phyloP scores from a whole-genome alignment of 2,797 vertebrate genomes.

The Gobio occitaniae region DNA sequence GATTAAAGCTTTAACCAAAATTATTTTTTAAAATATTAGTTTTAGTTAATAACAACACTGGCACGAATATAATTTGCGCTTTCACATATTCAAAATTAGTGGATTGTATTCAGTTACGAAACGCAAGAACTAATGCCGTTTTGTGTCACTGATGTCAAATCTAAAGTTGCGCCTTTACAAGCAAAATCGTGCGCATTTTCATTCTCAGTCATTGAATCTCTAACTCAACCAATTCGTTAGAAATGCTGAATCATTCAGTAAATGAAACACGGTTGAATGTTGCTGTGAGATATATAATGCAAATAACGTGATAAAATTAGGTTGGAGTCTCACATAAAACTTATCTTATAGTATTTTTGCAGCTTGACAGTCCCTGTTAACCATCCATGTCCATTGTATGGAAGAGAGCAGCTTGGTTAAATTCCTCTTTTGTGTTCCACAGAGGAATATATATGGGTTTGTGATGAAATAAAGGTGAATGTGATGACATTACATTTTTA shows the following conservation, averaged over 20 bases:
- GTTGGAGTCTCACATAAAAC: neutral
- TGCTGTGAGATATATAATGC: too few relatives aligned
- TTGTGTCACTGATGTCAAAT: neutral
- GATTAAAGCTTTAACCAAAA: too few relatives aligned
- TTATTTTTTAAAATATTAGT: too few relatives aligned
- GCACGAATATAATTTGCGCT: neutral
- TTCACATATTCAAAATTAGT: neutral
- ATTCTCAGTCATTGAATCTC: too few relatives aligned
- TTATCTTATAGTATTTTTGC: neutral
- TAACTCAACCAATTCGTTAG: too few relatives aligned
- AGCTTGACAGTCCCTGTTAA: neutral
- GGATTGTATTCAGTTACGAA: neutral
- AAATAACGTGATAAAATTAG: neutral
- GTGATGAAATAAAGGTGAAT: neutral
- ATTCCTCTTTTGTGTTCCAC: constrained; percentile 7
- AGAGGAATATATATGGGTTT: neutral
- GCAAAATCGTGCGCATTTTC: neutral
- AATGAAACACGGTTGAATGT: too few relatives aligned
- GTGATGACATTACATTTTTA: neutral
- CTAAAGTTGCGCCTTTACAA: neutral
- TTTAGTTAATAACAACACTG: too few relatives aligned
- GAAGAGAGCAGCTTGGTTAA: neutral
- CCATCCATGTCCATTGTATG: neutral
- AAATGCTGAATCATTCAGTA: too few relatives aligned
- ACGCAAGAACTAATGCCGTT: neutral